Evolutionary conservation across 1,140 invertebrate species (phyloP).

Genomic region (Ectropis grisescens): DNA sequence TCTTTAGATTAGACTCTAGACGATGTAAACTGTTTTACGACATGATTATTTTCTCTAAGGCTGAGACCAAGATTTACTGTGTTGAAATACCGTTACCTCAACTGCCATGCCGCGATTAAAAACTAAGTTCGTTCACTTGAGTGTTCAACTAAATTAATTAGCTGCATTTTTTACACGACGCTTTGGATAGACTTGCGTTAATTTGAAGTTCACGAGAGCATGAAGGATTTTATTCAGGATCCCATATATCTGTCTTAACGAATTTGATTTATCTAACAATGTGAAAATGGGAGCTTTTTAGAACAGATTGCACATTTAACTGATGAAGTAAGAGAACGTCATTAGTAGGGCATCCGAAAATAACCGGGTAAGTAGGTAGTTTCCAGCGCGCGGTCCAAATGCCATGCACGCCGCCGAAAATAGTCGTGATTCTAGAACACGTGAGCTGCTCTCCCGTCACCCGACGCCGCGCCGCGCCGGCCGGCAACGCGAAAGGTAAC

Average conservation of each 20-base stretch:
- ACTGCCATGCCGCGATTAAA: too few species aligned
- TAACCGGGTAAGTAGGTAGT: conserved; percentile 51
- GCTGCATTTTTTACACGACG: conserved; percentile 21
- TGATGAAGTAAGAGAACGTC: conserved; percentile 28
- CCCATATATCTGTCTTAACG: too few species aligned
- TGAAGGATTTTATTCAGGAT: conserved; percentile 20
- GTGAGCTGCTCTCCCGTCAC: conserved; percentile 31
- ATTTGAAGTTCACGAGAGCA: conserved; percentile 30
- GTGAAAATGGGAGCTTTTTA: too few species aligned
- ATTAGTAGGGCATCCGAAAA: conserved; percentile 56
- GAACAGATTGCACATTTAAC: conserved; percentile 17
- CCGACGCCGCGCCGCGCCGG: conserved; percentile 28
- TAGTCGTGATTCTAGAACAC: conserved; percentile 25
- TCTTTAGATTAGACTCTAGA: too few species aligned
- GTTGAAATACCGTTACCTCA: too few species aligned
- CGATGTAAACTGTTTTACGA: too few species aligned
- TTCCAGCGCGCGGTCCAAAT: conserved; percentile 62
- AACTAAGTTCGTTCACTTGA: too few species aligned
- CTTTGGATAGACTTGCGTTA: conserved; percentile 28
- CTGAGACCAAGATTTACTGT: too few species aligned
- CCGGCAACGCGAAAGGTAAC: too few species aligned
- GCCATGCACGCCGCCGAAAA: conserved; percentile 51
- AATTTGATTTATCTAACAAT: too few species aligned
- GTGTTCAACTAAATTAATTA: conserved; percentile 36
- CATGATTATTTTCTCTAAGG: too few species aligned